These are phyloP conservation scores for Pseudopipra pipra DNA, from an alignment of 2,113 vertebrate species.

Conservation along the genomic window DNA sequence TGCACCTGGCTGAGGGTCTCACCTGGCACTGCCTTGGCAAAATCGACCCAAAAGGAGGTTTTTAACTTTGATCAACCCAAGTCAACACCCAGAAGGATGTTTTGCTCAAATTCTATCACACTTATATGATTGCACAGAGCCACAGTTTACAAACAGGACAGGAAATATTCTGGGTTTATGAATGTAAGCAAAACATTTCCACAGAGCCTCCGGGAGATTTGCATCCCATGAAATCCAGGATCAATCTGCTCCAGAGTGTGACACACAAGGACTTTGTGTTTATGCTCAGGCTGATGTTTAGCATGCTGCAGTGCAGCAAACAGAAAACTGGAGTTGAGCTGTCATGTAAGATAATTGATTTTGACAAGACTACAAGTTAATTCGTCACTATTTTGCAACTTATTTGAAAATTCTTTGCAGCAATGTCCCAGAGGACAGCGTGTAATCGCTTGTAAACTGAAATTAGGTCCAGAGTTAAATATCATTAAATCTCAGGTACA, in stretches of 20 bases:
- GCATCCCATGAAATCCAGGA: conserved; percentile 12
- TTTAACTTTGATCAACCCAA: neutral
- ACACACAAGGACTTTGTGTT: conserved; percentile 57
- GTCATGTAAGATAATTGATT: conserved; percentile 91
- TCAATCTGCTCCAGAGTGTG: conserved; percentile 45
- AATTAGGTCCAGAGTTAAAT: conserved; percentile 92
- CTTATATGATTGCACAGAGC: neutral
- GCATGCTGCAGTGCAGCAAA: conserved; percentile 58
- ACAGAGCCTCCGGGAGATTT: neutral
- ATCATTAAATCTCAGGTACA: conserved; percentile 87
- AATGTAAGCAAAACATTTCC: neutral
- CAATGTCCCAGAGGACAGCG: conserved; percentile 84
- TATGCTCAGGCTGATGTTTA: conserved; percentile 36
- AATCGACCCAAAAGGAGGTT: neutral
- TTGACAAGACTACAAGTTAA: conserved; percentile 93
- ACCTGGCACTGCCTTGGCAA: neutral
- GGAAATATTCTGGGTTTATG: neutral
- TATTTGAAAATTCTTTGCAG: conserved; percentile 82
- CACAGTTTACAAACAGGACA: neutral
- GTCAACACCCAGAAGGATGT: neutral
- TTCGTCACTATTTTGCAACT: conserved; percentile 93
- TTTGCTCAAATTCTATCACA: neutral
- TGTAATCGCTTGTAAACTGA: conserved; percentile 92
- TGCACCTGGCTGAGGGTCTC: neutral
- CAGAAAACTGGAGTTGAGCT: conserved; percentile 80